Conservation (phyloP, 2,113 vertebrate species). For the Acrocephalus kingi region DNA sequence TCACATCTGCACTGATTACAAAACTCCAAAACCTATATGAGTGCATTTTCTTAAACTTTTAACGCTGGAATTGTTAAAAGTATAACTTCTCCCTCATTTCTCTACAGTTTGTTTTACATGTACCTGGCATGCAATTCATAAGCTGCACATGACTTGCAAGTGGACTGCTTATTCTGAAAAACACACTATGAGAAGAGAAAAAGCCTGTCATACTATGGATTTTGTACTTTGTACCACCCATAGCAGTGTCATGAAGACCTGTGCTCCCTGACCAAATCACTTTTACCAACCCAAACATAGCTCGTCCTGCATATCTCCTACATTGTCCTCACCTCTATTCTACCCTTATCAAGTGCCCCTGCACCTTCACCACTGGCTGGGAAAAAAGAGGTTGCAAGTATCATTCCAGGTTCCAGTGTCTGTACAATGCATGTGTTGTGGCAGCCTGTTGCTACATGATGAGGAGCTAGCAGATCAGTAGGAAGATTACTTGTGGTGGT, state of each 20-base stretch:
- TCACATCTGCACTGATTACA: not conserved
- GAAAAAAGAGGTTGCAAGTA: not conserved
- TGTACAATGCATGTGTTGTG: not conserved
- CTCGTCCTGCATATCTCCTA: not conserved
- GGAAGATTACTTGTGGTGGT: not conserved
- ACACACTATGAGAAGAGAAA: not conserved
- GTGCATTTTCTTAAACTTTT: not conserved
- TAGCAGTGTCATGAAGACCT: fast-evolving
- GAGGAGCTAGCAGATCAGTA: not conserved
- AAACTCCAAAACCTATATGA: not conserved
- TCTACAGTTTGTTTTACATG: not conserved
- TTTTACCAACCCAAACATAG: not conserved
- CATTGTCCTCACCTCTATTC: not conserved
- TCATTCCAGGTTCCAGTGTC: not conserved
- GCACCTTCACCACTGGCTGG: not conserved
- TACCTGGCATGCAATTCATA: not conserved
- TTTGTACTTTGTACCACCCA: not conserved
- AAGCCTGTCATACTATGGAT: not conserved
- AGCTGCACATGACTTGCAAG: not conserved
- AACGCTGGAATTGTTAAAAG: not conserved
- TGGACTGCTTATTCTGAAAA: not conserved
- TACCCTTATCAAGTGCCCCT: not conserved
- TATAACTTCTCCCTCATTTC: not conserved
- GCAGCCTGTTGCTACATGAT: not conserved
- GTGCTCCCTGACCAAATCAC: not conserved